phyloP scores from a whole-genome alignment of 2,888 invertebrate species.

The Lochmaea capreae region DNA sequence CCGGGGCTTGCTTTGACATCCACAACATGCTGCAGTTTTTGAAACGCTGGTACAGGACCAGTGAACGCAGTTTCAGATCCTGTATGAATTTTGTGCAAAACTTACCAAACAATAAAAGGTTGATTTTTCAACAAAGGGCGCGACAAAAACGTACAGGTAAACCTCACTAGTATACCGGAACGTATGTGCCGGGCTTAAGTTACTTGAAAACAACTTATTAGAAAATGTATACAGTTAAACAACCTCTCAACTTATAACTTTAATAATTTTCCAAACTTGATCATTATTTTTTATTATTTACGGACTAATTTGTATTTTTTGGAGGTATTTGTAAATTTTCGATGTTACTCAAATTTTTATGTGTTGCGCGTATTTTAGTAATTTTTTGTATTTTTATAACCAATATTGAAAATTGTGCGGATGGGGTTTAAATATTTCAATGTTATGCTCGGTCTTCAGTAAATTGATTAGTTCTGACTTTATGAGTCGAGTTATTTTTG shows the following conservation, averaged over 20 bases:
- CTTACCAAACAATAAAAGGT: too few species aligned
- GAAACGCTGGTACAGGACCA: too few species aligned
- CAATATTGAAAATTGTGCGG: constrained; percentile 39
- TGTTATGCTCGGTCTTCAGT: constrained; percentile 42
- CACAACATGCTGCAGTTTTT: too few species aligned
- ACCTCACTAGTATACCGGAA: too few species aligned
- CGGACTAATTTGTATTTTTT: constrained; percentile 18
- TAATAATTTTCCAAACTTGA: neutral
- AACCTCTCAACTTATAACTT: constrained; percentile 1
- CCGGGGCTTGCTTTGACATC: too few species aligned
- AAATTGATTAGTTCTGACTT: constrained; percentile 6
- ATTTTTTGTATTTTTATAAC: constrained; percentile 35
- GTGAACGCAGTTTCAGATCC: too few species aligned
- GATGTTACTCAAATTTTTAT: neutral
- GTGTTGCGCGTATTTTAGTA: neutral
- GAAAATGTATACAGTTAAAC: neutral
- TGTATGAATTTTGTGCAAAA: too few species aligned
- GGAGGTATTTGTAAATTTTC: constrained; percentile 27
- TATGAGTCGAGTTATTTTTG: neutral
- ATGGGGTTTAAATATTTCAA: constrained; percentile 41
- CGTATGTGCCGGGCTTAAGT: too few species aligned
- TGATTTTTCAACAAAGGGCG: too few species aligned
- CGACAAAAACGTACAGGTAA: too few species aligned
- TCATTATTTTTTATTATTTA: constrained; percentile 25
- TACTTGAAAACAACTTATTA: too few species aligned